Evolutionary conservation across 1,140 invertebrate species (phyloP), one percentile per base, ranked within the genome.

Genomic region (Drosophila pruinosa): DNA sequence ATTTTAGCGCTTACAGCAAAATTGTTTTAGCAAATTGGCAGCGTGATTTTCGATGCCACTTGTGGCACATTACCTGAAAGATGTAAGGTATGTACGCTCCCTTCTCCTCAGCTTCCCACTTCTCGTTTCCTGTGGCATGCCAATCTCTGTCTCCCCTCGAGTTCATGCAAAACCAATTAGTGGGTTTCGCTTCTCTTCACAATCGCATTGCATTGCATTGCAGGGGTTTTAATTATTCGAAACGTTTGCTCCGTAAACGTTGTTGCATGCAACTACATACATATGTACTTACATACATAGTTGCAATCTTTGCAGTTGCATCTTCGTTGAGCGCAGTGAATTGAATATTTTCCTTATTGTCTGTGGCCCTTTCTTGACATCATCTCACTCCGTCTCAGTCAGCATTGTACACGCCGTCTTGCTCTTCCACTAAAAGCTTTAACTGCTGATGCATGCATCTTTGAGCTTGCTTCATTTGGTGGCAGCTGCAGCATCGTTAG

Each of bases 91-190:
- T 8, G 47, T 10, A 41, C 21, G 7, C 21, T 1, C 8, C 31
- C 38, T 31, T n/a, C 8, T n/a, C 39, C 28, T 8, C 45, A 6
- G 17, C 22, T 28, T 12, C 17, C 6, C 14, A 8, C 12, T 19
- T 28, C 43, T 41, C 26, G 7, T 31, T 43, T 10, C 12, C 21
- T 43, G 14, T 21, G 7, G 38, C 41, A 48, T 36, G 59, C 45
- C 57, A 62, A 54, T 61, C 3, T n/a, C 24, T n/a, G n/a, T n/a
- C n/a, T 12, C 7, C 14, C 15, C 61, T 76, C n/a, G 43, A 59
- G 43, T 73, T 85, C 80, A 85, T 85, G 80, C 80, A 85, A 85
- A 86, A 85, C 80, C 80, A 86, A 85, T 85, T 85, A 85, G 80
- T 67, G 80, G 64, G 81, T 86, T 71, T 86, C 81, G 80, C 80